Percentiles rank a stretch among this genome's conserved stretches.
Conservation (phyloP, 2,797 vertebrate genomes). For the Telmatherina bonti region DNA sequence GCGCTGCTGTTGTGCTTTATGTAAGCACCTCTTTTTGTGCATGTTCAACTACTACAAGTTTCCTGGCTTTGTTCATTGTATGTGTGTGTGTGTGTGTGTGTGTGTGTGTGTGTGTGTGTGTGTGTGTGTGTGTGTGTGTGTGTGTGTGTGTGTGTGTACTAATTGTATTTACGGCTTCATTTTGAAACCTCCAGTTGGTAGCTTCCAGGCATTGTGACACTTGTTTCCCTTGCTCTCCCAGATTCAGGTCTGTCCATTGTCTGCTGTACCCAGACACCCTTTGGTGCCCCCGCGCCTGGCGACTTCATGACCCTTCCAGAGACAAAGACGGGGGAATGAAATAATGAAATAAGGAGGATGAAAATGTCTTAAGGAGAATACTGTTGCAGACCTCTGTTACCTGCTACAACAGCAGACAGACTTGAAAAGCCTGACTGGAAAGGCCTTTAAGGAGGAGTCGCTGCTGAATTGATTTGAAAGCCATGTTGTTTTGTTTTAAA, state of each 20-base stretch:
- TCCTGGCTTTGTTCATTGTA: slow-evolving; percentile 73
- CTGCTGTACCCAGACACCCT: slow-evolving; percentile 91
- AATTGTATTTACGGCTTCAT: slow-evolving; percentile 55
- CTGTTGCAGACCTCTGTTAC: not conserved
- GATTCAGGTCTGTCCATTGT: slow-evolving; percentile 95
- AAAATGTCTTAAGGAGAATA: slow-evolving; percentile 2
- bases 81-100: slow-evolving; percentile 11
- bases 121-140: slow-evolving; percentile 39
- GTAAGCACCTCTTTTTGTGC: slow-evolving; percentile 32
- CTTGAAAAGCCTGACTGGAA: not conserved
- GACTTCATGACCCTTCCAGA: slow-evolving; percentile 38
- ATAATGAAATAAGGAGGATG: slow-evolving; percentile 17
- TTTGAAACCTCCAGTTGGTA: slow-evolving; percentile 64
- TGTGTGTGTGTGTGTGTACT: slow-evolving; percentile 26
- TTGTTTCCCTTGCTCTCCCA: slow-evolving; percentile 72
- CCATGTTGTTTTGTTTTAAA: slow-evolving; percentile 8
- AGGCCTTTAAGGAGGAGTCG: not conserved
- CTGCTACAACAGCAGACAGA: slow-evolving; percentile 5
- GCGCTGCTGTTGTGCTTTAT: slow-evolving; percentile 40
- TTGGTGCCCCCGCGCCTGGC: slow-evolving; percentile 85
- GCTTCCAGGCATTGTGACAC: slow-evolving; percentile 72
- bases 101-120: slow-evolving; percentile 29
- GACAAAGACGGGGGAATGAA: slow-evolving; percentile 27
- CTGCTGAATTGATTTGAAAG: slow-evolving; percentile 17
- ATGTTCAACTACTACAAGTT: slow-evolving; percentile 58